A percentile compares a stretch with the other conserved stretches of the same genome.
Conservation (phyloP, 2,113 vertebrate species). For the Rhabdornis inornatus region DNA sequence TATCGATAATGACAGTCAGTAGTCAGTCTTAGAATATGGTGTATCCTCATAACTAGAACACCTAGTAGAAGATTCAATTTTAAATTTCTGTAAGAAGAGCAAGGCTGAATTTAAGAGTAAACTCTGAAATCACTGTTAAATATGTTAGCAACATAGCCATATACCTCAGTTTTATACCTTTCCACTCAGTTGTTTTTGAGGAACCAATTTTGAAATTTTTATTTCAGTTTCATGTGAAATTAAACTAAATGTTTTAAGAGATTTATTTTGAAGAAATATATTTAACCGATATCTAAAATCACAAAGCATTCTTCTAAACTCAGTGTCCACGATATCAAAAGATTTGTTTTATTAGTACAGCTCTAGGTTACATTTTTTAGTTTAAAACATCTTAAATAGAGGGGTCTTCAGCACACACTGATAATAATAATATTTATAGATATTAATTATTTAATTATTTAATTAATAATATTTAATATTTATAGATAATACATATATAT, state of each 20-base stretch:
- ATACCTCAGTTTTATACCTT: not conserved
- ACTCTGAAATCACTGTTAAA: not conserved
- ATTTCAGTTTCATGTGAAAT: not conserved
- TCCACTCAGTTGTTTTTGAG: not conserved
- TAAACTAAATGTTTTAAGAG: rapidly evolving
- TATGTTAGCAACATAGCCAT: not conserved
- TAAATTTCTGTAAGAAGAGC: not conserved
- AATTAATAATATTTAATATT: no score
- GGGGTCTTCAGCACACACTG: rapidly evolving
- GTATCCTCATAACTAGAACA: not conserved
- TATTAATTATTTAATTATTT: no score
- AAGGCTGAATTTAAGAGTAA: not conserved
- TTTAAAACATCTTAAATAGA: not conserved
- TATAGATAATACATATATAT: not conserved
- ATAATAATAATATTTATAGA: not conserved
- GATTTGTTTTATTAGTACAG: not conserved
- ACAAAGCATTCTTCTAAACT: not conserved
- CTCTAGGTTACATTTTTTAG: not conserved
- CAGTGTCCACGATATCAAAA: not conserved
- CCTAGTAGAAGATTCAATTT: not conserved
- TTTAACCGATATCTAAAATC: not conserved
- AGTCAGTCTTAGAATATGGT: not conserved
- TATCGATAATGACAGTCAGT: not conserved
- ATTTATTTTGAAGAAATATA: not conserved
- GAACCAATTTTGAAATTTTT: not conserved